Conservation (phyloP, 1,140 invertebrate genomes). For the Homarus americanus region DNA sequence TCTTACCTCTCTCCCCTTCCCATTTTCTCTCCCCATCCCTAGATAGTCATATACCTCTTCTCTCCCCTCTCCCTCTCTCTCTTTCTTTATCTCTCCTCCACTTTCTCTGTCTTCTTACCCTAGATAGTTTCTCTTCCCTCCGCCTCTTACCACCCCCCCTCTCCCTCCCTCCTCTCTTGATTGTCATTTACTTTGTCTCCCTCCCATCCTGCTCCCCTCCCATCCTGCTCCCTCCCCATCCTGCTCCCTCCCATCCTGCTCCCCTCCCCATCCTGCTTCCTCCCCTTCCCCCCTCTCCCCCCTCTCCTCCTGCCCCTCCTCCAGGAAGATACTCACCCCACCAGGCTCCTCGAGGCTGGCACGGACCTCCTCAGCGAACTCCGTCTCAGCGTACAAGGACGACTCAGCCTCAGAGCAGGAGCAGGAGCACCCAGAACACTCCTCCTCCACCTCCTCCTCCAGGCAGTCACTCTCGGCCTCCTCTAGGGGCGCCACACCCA, state of each 20-base stretch:
- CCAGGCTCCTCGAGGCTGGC: constrained; percentile 41
- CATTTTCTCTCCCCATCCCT: not conserved
- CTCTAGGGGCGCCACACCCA: constrained; percentile 47
- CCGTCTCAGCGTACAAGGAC: constrained; percentile 54
- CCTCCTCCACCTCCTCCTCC: constrained; percentile 31
- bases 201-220: not conserved
- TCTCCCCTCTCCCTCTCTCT: not conserved
- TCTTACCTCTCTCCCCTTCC: not conserved
- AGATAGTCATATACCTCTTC: not conserved
- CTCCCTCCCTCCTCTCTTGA: not conserved
- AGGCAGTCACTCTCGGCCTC: constrained; percentile 50
- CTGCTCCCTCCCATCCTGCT: not conserved
- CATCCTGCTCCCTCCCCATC: not conserved
- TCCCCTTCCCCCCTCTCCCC: not conserved
- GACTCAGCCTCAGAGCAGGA: constrained; percentile 60
- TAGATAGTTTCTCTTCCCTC: too few relatives aligned
- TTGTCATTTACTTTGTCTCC: too few relatives aligned
- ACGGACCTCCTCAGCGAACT: constrained; percentile 55
- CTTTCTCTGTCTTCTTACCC: too few relatives aligned
- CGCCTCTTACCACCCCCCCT: too few relatives aligned
- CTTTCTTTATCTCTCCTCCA: not conserved
- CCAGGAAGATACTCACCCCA: not conserved
- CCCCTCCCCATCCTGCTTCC: not conserved
- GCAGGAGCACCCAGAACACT: constrained; percentile 51
- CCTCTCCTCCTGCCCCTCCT: not conserved